phyloP scores from a whole-genome alignment of 2,113 vertebrate species.

The Callipepla californica region DNA sequence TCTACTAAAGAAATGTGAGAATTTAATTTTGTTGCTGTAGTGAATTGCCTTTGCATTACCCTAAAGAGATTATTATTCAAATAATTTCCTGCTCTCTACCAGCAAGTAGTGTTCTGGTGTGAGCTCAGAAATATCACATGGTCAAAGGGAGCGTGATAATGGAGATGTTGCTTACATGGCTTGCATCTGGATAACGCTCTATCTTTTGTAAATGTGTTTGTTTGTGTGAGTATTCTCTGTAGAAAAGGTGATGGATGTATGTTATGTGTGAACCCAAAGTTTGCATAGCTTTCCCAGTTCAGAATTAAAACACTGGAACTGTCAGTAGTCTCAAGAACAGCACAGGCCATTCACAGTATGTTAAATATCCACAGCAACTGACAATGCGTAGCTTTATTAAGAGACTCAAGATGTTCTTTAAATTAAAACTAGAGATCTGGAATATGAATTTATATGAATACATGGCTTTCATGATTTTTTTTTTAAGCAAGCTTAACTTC shows the following conservation, averaged over 20 bases:
- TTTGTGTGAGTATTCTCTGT: too few species aligned
- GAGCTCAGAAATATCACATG: neutral
- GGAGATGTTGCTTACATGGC: neutral
- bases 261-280: neutral
- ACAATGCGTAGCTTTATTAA: neutral
- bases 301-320: neutral
- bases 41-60: neutral
- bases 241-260: neutral
- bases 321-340: neutral
- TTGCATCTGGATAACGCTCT: neutral
- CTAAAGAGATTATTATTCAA: neutral
- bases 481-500: neutral
- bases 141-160: fast-evolving
- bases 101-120: neutral
- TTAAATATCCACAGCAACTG: neutral
- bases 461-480: neutral
- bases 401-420: neutral
- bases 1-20: neutral
- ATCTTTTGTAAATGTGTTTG: neutral
- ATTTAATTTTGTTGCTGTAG: neutral
- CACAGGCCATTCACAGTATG: neutral
- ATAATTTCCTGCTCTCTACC: neutral
- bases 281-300: neutral
- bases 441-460: neutral
- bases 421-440: neutral